Percentiles rank a stretch among this genome's conserved stretches.
Conservation (phyloP, 2,888 invertebrate species). For the Rhamphomyia laevipes region DNA sequence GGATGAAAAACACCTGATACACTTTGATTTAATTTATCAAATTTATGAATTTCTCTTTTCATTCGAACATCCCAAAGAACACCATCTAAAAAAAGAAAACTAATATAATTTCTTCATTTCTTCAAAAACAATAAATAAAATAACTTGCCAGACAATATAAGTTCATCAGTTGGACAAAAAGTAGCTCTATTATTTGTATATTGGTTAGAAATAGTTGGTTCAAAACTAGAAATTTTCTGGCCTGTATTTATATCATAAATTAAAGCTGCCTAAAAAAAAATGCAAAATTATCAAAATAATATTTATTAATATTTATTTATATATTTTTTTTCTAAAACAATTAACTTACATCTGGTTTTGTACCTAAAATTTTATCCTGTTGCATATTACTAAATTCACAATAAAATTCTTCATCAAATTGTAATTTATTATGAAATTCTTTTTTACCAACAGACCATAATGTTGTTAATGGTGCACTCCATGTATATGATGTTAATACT, state of each 20-base stretch:
- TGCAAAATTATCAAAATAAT: too few relatives aligned
- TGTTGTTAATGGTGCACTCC: constrained; percentile 63
- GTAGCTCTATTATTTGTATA: constrained; percentile 91
- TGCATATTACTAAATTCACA: constrained; percentile 86
- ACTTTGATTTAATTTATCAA: constrained; percentile 93
- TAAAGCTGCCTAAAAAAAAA: too few relatives aligned
- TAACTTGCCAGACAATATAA: constrained; percentile 64
- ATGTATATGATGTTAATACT: constrained; percentile 73
- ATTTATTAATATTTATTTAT: background rate
- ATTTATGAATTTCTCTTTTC: constrained; percentile 84
- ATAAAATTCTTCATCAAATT: constrained; percentile 75
- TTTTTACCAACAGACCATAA: constrained; percentile 34
- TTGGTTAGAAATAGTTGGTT: constrained; percentile 76
- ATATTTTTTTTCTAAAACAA: background rate
- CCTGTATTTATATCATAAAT: constrained; percentile 85
- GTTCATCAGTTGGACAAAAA: constrained; percentile 85
- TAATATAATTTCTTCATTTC: too few relatives aligned
- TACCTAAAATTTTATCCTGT: constrained; percentile 83
- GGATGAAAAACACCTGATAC: constrained; percentile 95
- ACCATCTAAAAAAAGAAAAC: constrained; percentile 51
- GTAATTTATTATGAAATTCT: constrained; percentile 43
- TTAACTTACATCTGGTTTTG: constrained; percentile 52
- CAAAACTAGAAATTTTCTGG: constrained; percentile 56
- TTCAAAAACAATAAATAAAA: background rate
- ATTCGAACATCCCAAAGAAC: constrained; percentile 88